Evolutionary conservation across 1,140 invertebrate species (phyloP).

Genomic region (Atopsyche davidsoni): DNA sequence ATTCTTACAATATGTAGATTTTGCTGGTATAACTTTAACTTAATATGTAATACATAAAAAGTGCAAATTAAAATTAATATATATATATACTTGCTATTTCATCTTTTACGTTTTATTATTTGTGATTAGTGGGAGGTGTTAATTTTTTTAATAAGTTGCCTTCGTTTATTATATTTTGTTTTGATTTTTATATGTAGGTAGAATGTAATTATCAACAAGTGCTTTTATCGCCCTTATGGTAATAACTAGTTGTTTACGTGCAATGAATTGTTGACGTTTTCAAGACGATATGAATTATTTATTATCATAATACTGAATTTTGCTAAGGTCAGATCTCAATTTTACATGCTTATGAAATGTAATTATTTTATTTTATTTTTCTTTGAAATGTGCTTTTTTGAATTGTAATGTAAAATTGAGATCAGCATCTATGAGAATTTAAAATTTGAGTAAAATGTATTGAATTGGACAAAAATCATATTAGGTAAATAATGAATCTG

Average conservation of each 20-base stretch:
- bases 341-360: neutral
- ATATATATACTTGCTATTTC: neutral
- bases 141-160: too few species aligned
- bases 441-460: too few species aligned
- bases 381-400: too few species aligned
- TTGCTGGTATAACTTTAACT: too few species aligned
- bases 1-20: too few species aligned
- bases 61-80: neutral
- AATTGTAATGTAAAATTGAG: too few species aligned
- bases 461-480: neutral
- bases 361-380: neutral
- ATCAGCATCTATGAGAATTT: too few species aligned
- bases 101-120: neutral
- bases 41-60: too few species aligned
- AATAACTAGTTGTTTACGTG: neutral
- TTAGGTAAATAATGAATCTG: neutral
- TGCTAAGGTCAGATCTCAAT: neutral
- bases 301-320: neutral
- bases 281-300: neutral
- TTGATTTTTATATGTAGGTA: neutral
- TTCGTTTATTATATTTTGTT: too few species aligned
- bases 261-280: neutral
- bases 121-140: too few species aligned
- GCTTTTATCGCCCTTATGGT: slow-evolving; percentile 4
- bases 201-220: slow-evolving; percentile 1